Evolutionary conservation across 2,113 vertebrate genomes (phyloP).

Genomic region (Desmodus rotundus): DNA sequence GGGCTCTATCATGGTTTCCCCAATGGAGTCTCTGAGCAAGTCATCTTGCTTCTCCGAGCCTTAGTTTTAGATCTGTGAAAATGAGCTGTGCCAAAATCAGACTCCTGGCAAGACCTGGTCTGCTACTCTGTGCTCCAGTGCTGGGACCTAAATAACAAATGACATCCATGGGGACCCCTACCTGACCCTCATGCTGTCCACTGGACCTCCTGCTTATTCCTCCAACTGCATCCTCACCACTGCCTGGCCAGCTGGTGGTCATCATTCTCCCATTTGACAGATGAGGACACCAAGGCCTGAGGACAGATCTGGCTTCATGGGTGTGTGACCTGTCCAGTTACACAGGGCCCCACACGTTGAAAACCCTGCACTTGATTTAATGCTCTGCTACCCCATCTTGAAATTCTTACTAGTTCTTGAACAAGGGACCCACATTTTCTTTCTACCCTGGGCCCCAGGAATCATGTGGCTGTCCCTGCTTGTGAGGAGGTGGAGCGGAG

Average conservation of each 20-base stretch:
- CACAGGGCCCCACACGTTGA: neutral
- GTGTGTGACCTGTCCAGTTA: neutral
- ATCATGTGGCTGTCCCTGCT: neutral
- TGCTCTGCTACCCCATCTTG: neutral
- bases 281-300: neutral
- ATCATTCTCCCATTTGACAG: neutral
- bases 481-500: neutral
- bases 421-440: neutral
- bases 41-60: neutral
- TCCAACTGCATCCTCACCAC: neutral
- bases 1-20: slow-evolving; percentile 16
- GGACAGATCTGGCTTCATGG: neutral
- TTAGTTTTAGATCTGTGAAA: neutral
- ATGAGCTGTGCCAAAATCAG: neutral
- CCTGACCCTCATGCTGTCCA: neutral
- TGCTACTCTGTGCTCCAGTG: neutral
- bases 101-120: neutral
- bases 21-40: neutral
- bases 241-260: neutral
- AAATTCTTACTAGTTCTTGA: neutral
- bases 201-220: neutral
- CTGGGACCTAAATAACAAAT: neutral
- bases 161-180: neutral
- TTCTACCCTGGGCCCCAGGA: neutral
- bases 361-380: neutral